Evolutionary conservation across 2,888 invertebrate genomes (phyloP).

Genomic region (Chrysolina haemoptera): DNA sequence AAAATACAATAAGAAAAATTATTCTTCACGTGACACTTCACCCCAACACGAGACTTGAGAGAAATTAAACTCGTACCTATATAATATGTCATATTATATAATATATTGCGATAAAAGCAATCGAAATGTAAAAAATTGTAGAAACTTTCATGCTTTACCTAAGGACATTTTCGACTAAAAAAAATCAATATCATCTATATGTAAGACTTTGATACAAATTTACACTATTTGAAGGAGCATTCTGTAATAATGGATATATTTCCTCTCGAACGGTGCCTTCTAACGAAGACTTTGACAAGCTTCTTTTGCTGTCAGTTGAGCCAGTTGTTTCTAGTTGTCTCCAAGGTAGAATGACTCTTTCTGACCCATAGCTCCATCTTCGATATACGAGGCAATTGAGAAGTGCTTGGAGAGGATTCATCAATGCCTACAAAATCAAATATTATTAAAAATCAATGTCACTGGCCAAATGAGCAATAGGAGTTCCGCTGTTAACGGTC

Average conservation of each 20-base stretch:
- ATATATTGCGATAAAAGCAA: too few species aligned
- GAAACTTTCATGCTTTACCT: too few species aligned
- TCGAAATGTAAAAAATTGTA: too few species aligned
- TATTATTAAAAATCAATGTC: too few species aligned
- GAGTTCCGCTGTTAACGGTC: too few species aligned
- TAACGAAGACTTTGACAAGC: constrained; percentile 42
- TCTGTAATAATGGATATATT: constrained; percentile 62
- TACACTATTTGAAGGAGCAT: constrained; percentile 59
- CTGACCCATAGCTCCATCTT: constrained; percentile 77
- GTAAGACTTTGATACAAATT: constrained; percentile 57
- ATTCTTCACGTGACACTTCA: too few species aligned
- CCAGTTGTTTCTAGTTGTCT: constrained; percentile 54
- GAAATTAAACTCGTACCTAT: too few species aligned
- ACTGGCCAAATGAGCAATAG: too few species aligned
- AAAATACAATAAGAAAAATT: too few species aligned
- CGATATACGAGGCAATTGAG: constrained; percentile 86
- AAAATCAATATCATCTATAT: constrained; percentile 16
- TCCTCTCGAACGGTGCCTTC: constrained; percentile 57
- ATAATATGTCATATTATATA: too few species aligned
- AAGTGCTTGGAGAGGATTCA: constrained; percentile 88
- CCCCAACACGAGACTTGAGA: too few species aligned
- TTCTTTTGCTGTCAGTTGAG: constrained; percentile 33
- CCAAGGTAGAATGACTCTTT: constrained; percentile 72
- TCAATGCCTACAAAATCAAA: constrained; percentile 74
- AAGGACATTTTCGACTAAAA: too few species aligned